Base-by-base conservation (phyloP, 1,140 invertebrate genomes). In the Babylonia areolata region DNA sequence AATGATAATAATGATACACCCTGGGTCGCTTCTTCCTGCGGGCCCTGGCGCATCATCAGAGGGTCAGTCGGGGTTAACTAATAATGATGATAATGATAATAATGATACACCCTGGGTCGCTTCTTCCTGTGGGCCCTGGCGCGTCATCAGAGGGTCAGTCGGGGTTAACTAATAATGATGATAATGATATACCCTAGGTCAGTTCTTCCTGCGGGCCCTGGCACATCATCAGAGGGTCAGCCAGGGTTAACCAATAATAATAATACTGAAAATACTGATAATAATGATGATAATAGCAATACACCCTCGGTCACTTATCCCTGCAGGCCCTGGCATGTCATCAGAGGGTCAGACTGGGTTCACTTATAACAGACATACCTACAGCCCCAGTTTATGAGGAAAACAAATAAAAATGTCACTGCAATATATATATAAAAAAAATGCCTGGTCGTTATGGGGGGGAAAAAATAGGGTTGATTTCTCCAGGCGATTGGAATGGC, bases 1-100 rank as follows among this genome's bases (percentile, higher is more conserved):
- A 12, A 1, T 75, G 1, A 75, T 75, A n/a, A n/a, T n/a, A n/a
- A n/a, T n/a, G n/a, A n/a, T n/a, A n/a, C 0, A 85, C 54, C 17
- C 69, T 86, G 23, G 88, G 88, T 2, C 54, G 88, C 35, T 89
- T 89, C 79, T 77, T 89, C 40, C 39, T 89, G 6, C 64, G 87
- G 23, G 88, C 87, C 23, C 17, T 89, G n/a, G 85, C 86, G n/a
- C 86, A 81, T 77, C 71, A 86, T 84, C 51, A 89, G 77, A 64
- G 75, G 77, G 88, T 89, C 40, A 35, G 85, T 87, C 37, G 23
- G n/a, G n/a, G 23, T 1, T 73, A 31, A 77, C 5, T 77, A 31
- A 64, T 5, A 64, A 11, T 39, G 0, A 2, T 78, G 5, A 33
- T 37, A 5, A 42, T 78, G 35, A 28, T 35, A 23, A 1, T 75